Evolutionary conservation across 2,113 vertebrate genomes (phyloP).

Genomic region (Elephas maximus): DNA sequence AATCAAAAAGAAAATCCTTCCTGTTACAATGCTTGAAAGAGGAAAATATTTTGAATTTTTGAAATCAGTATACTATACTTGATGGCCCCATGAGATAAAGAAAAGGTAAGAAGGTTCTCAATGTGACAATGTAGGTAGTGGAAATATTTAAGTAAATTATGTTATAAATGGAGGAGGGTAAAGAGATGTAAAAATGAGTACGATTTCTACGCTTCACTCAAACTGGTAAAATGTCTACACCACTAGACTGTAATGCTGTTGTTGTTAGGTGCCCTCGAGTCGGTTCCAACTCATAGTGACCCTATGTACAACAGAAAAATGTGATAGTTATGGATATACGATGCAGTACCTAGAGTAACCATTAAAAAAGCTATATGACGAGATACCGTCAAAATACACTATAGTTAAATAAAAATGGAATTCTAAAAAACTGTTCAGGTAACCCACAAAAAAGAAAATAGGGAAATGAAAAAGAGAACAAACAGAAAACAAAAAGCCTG

Average conservation of each 20-base stretch:
- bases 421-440: no score
- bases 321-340: neutral
- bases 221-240: neutral
- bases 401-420: neutral
- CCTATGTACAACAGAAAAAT: no score
- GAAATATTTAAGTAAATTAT: neutral
- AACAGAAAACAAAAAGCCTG: no score
- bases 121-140: neutral
- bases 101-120: neutral
- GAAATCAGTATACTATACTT: neutral
- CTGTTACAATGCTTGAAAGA: neutral
- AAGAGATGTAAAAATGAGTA: neutral
- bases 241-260: neutral
- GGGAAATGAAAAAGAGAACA: no score
- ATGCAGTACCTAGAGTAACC: neutral
- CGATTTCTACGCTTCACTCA: neutral
- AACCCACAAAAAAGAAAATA: no score
- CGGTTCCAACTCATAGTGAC: no score
- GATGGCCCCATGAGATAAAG: neutral
- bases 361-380: neutral
- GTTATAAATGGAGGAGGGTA: neutral
- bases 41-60: neutral
- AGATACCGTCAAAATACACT: neutral
- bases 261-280: no score
- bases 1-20: neutral